Evolutionary conservation across 2,113 vertebrate genomes (phyloP).

Genomic region (Miniopterus natalensis): DNA sequence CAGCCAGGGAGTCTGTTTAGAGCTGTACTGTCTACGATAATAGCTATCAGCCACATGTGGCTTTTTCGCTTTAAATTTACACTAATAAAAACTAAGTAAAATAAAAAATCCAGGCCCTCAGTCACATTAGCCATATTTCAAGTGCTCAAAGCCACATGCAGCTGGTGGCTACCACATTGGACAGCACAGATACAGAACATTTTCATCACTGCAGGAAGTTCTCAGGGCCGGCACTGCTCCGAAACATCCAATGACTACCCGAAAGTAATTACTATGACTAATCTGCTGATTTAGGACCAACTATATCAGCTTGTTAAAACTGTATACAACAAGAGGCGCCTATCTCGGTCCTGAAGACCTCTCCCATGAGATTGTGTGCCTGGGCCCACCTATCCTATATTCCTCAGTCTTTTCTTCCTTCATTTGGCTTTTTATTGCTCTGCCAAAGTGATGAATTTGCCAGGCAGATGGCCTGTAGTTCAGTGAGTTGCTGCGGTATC

Average conservation of each 20-base stretch:
- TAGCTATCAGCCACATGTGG: neutral
- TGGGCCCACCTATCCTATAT: neutral
- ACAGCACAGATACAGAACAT: neutral
- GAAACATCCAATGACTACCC: neutral
- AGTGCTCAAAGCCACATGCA: neutral
- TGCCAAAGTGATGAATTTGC: neutral
- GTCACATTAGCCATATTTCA: neutral
- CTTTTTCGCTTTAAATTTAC: neutral
- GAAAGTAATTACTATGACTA: neutral
- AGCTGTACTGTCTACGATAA: neutral
- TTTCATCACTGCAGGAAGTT: neutral
- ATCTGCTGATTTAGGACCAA: neutral
- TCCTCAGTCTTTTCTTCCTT: neutral
- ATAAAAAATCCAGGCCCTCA: neutral
- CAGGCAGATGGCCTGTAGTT: neutral
- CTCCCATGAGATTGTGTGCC: neutral
- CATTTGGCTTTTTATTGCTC: neutral
- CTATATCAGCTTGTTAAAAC: neutral
- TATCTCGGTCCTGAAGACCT: neutral
- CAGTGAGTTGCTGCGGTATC: neutral
- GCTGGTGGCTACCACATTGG: neutral
- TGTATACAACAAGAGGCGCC: neutral
- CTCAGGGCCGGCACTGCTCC: neutral
- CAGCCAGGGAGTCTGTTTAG: neutral
- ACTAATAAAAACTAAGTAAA: constrained; percentile 6